Evolutionary conservation across 2,888 invertebrate genomes (phyloP).

Genomic region (Hirtodrosophila alboralis): DNA sequence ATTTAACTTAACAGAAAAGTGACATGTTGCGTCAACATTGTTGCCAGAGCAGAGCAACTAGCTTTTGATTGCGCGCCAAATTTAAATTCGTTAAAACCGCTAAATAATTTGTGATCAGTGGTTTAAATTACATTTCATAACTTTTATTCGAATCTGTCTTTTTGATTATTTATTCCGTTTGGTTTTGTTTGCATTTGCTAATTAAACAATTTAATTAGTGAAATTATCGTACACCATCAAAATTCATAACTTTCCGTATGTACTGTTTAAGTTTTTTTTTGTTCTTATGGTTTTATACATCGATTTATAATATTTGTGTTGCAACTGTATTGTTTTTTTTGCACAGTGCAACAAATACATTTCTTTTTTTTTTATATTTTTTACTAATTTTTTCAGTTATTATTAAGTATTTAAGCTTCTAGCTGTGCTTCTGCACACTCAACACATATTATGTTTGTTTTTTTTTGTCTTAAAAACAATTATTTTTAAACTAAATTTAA

Average conservation of each 20-base stretch:
- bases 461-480: constrained; percentile 52
- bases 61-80: no score
- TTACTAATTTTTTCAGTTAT: constrained; percentile 4
- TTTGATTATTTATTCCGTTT: constrained; percentile 40
- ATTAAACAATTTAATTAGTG: constrained; percentile 68
- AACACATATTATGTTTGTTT: constrained; percentile 54
- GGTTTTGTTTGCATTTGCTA: constrained; percentile 42
- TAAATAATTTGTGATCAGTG: no score
- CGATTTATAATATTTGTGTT: constrained; percentile 35
- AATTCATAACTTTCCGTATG: constrained; percentile 44
- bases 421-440: constrained; percentile 54
- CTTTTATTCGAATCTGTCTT: constrained; percentile 55
- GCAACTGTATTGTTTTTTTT: constrained; percentile 32
- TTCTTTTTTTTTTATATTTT: constrained; percentile 20
- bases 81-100: no score
- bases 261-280: constrained; percentile 14
- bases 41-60: no score
- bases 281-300: constrained; percentile 44
- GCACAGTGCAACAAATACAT: constrained; percentile 48
- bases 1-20: no score
- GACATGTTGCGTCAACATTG: no score
- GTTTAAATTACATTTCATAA: constrained; percentile 28
- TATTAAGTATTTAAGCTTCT: constrained; percentile 56
- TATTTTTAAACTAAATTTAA: constrained; percentile 48
- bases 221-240: constrained; percentile 61